phyloP scores from a whole-genome alignment of 92 coral and sea anemone genomes.

The Phymanthus crucifer region DNA sequence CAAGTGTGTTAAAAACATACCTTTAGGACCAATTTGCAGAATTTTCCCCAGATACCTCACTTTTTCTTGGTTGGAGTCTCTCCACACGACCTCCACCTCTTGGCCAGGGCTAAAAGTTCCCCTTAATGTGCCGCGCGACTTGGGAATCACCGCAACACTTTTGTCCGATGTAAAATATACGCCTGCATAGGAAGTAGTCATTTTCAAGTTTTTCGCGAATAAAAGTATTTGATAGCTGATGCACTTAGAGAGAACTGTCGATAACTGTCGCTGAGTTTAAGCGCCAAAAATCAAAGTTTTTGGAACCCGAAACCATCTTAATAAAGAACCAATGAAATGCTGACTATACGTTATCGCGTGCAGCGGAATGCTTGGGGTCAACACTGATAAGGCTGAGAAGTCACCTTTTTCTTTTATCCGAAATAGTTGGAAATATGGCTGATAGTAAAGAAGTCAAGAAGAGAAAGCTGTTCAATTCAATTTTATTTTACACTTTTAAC shows the following conservation, averaged over 20 bases:
- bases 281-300: neutral
- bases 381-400: neutral
- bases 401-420: neutral
- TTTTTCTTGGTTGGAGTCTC: too few species aligned
- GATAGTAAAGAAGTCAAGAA: neutral
- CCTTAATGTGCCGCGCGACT: neutral
- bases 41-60: too few species aligned
- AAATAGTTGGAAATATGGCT: neutral
- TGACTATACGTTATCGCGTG: neutral
- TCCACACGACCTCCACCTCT: too few species aligned
- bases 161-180: too few species aligned
- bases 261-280: neutral
- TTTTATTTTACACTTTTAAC: too few species aligned
- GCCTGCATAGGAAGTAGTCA: neutral
- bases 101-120: too few species aligned
- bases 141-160: neutral
- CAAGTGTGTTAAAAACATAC: too few species aligned
- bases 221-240: neutral
- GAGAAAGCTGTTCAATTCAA: neutral
- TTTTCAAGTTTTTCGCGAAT: neutral
- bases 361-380: neutral
- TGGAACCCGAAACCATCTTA: slow-evolving; percentile 4
- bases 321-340: neutral
- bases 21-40: too few species aligned
- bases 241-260: neutral